Evolutionary conservation across 53 echinoderm and acorn worm species (phyloP).

Genomic region (Arbacia lixula): DNA sequence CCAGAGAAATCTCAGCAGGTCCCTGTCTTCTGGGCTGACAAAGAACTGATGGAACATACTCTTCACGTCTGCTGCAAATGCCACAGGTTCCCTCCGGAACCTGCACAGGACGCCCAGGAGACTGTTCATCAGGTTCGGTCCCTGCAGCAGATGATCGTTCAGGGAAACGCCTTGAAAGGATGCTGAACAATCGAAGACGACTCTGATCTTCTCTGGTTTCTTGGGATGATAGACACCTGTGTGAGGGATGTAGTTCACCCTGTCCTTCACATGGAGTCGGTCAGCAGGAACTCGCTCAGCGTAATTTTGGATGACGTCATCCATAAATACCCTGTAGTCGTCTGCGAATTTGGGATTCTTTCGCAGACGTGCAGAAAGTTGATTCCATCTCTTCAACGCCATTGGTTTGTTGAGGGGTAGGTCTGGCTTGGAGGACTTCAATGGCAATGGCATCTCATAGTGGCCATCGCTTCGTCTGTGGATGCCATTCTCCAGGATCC

Average conservation of each 20-base stretch:
- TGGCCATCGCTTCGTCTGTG: slow-evolving; percentile 33
- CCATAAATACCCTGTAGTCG: slow-evolving; percentile 53
- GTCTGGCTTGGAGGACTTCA: not conserved
- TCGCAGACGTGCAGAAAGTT: slow-evolving; percentile 26
- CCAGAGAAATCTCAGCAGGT: slow-evolving; percentile 51
- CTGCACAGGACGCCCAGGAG: slow-evolving; percentile 48
- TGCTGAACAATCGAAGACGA: slow-evolving; percentile 37
- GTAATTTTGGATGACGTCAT: slow-evolving; percentile 33
- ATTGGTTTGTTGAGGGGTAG: slow-evolving; percentile 45
- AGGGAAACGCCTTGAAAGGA: slow-evolving; percentile 29
- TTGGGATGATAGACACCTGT: slow-evolving; percentile 21
- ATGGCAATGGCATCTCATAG: slow-evolving; percentile 55
- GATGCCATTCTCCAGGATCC: slow-evolving; percentile 40
- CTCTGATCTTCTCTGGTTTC: slow-evolving; percentile 37
- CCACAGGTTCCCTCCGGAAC: slow-evolving; percentile 50
- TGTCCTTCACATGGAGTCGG: slow-evolving; percentile 17
- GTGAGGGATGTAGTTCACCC: slow-evolving; percentile 49
- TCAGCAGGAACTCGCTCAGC: slow-evolving; percentile 53
- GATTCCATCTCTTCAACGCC: slow-evolving; percentile 51
- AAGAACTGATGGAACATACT: no score
- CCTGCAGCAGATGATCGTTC: slow-evolving; percentile 55
- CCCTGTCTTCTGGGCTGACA: slow-evolving; percentile 25
- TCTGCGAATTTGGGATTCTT: slow-evolving; percentile 31
- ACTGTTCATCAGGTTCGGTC: slow-evolving; percentile 46
- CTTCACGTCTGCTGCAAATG: slow-evolving; percentile 44